These are phyloP conservation scores for Triplophysa tibetana DNA, from an alignment of 2,113 vertebrate genomes.

Conservation along the genomic window DNA sequence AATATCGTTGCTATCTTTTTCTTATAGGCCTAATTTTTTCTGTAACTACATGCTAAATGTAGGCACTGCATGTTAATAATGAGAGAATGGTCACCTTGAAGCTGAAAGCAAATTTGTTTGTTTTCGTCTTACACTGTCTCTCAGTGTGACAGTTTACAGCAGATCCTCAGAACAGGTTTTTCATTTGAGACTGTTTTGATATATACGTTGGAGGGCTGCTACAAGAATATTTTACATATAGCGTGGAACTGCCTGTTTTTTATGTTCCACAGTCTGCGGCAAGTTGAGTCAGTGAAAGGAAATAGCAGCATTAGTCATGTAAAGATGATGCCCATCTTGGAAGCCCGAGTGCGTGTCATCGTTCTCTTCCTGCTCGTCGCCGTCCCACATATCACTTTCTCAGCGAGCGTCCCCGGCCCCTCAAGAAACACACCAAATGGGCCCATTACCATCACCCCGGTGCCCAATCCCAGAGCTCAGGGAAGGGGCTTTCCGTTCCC, in stretches of 20 bases:
- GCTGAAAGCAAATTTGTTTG: constrained; percentile 13
- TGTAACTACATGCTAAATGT: neutral
- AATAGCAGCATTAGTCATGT: constrained; percentile 76
- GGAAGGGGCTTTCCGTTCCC: constrained; percentile 35
- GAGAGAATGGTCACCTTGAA: constrained; percentile 24
- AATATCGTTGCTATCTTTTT: constrained; percentile 2
- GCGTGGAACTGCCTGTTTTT: constrained; percentile 63
- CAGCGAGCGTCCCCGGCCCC: constrained; percentile 61
- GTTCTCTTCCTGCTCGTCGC: constrained; percentile 71
- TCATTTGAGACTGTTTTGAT: constrained; percentile 39
- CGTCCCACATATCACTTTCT: constrained; percentile 62
- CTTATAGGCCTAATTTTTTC: neutral
- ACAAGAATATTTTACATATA: constrained; percentile 61
- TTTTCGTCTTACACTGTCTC: neutral
- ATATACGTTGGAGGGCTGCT: constrained; percentile 48
- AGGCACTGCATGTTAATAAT: neutral
- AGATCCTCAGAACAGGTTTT: constrained; percentile 1
- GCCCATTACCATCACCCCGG: constrained; percentile 36
- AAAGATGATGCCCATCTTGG: constrained; percentile 77
- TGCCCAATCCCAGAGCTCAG: constrained; percentile 50
- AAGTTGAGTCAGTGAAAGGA: constrained; percentile 71
- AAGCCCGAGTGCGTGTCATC: constrained; percentile 70
- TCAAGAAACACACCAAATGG: constrained; percentile 47
- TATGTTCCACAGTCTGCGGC: constrained; percentile 63
- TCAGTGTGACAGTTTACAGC: neutral